Evolutionary conservation across 2,888 invertebrate genomes (phyloP), one percentile per base, ranked within the genome.

Genomic region (Xanthia togata): DNA sequence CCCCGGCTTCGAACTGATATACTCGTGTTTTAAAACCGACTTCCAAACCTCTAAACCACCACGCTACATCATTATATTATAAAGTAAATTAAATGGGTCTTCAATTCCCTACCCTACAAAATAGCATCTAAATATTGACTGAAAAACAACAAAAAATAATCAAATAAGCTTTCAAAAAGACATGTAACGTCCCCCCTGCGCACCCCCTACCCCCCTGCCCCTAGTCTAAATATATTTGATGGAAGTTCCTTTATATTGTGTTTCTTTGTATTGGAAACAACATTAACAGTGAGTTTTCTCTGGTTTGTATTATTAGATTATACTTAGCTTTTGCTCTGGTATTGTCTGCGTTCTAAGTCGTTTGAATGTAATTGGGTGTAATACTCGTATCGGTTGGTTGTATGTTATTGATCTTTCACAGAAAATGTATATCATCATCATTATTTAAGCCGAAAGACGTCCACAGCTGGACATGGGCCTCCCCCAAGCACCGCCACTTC

Each of bases 261-360:
- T 80, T 75, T 64, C 78, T 87, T 82, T 84, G 76, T 82, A 68
- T 74, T 62, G 44, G 4, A 63, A 73, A 79, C 8, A 80, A 64
- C 67, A 67, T 74, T 74, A 55, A 64, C 65, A 82, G 78, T 76
- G 76, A 74, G n/a, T 67, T 60, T 20, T 41, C 9, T 31, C 65
- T 85, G 20, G 26, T 68, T 44, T 44, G 50, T 68, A 53, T 78
- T 81, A 81, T 78, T 76, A 73, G 70, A 76, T 80, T 81, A 73
- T 47, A 55, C 57, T 81, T 64, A 44, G 63, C 35, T 73, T 68
- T 60, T 47, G 20, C 63, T 23, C 12, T 11, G 68, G 73, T 26
- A 62, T 70, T 64, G 50, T 72, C n/a, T 35, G 31, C 17, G 35
- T 82, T 63, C 26, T 64, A 70, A 78, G 78, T 73, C 17, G 11